These are phyloP conservation scores for Heliocidaris erythrogramma DNA, from an alignment of 35 echinoderm and acorn worm species.

Conservation along the genomic window DNA sequence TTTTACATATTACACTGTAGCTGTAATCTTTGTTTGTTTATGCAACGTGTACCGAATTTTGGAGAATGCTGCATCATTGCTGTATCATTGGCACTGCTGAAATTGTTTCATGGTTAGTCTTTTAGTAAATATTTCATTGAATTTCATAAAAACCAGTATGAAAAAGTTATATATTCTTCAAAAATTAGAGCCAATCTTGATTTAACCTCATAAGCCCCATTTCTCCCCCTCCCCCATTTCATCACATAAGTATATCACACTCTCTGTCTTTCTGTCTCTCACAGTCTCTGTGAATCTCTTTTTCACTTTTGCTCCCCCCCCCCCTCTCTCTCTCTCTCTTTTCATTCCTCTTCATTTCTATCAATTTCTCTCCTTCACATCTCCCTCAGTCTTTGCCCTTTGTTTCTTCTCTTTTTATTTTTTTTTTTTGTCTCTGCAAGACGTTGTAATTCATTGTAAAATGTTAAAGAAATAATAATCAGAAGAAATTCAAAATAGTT, in stretches of 20 bases:
- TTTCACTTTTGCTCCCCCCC: neutral
- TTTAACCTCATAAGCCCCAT: neutral
- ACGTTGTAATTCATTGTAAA: no score
- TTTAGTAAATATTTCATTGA: neutral
- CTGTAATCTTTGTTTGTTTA: neutral
- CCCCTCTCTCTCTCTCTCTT: neutral
- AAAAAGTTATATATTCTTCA: neutral
- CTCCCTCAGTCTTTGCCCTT: no score
- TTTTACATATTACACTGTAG: neutral
- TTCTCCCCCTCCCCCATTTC: neutral
- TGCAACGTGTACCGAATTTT: neutral
- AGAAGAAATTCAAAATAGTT: no score
- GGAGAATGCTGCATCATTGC: conserved; percentile 1
- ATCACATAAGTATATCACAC: neutral
- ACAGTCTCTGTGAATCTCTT: no score
- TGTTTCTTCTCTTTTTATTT: no score
- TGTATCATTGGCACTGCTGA: no score
- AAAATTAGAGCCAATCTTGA: neutral
- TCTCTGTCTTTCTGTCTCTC: neutral
- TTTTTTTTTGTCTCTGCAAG: no score
- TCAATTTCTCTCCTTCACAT: neutral
- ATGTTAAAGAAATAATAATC: no score
- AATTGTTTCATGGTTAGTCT: neutral
- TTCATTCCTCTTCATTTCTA: neutral
- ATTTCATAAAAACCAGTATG: neutral